These are phyloP conservation scores for Reticulitermes lucifugus DNA, from an alignment of 2,888 invertebrate genomes.

Conservation along the genomic window DNA sequence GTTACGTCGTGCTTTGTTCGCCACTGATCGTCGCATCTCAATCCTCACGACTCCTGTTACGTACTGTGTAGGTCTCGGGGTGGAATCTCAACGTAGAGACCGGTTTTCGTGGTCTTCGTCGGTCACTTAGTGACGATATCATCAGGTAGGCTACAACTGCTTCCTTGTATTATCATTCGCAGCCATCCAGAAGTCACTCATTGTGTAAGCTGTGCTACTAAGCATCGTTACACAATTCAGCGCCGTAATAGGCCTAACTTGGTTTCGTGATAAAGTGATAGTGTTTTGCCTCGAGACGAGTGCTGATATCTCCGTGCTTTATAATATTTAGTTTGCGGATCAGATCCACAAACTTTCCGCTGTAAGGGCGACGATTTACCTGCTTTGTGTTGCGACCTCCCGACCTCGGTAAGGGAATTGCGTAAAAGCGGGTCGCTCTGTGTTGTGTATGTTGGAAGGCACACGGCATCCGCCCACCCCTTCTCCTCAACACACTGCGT, in stretches of 20 bases:
- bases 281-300: too few relatives aligned
- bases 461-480: not conserved
- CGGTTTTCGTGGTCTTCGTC: too few relatives aligned
- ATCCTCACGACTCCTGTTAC: not conserved
- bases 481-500: not conserved
- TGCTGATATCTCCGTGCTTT: not conserved
- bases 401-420: not conserved
- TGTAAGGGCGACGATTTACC: not conserved
- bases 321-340: not conserved
- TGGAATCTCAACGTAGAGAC: not conserved
- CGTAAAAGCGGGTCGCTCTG: constrained; percentile 15
- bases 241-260: too few relatives aligned
- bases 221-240: not conserved
- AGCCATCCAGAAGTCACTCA: too few relatives aligned
- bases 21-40: not conserved
- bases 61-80: not conserved
- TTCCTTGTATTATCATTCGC: too few relatives aligned
- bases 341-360: not conserved
- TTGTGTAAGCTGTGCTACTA: not conserved
- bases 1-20: not conserved
- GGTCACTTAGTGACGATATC: too few relatives aligned
- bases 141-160: too few relatives aligned
- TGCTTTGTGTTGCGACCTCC: not conserved
- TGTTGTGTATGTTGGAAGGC: not conserved
- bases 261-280: too few relatives aligned